Percentiles rank a stretch among this genome's conserved stretches.
Evolutionary conservation across 1,140 invertebrate genomes (phyloP).

Genomic region (Drosophila nigromelanica): DNA sequence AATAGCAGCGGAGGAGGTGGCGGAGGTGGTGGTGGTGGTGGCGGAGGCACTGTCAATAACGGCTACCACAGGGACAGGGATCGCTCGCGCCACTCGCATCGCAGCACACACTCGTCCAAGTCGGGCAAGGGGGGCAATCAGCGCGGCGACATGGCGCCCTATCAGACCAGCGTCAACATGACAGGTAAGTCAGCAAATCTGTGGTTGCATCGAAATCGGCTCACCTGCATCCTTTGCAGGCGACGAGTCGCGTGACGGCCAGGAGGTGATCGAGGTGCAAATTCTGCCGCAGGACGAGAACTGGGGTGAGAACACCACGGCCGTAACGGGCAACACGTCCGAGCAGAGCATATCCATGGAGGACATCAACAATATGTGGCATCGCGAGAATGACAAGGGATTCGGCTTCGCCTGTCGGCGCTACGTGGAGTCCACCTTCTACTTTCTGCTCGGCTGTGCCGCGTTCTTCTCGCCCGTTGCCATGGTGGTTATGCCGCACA

Average conservation of each 20-base stretch:
- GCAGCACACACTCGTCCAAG: constrained; percentile 80
- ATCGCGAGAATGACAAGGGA: constrained; percentile 89
- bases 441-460: constrained; percentile 90
- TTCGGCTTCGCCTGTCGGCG: constrained; percentile 90
- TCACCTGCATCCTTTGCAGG: constrained; percentile 18
- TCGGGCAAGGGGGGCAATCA: constrained; percentile 50
- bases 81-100: constrained; percentile 79
- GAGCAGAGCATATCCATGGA: constrained; percentile 97
- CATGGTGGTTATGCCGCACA: constrained; percentile 96
- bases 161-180: constrained; percentile 91
- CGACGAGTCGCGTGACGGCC: constrained; percentile 85
- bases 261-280: constrained; percentile 95
- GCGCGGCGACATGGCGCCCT: constrained; percentile 87
- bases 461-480: constrained; percentile 96
- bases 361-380: constrained; percentile 91
- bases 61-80: constrained; percentile 80
- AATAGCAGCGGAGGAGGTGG: constrained; percentile 55
- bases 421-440: constrained; percentile 91
- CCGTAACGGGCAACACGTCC: constrained; percentile 97
- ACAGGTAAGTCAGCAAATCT: constrained; percentile 85
- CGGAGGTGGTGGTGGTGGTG: constrained; percentile 32
- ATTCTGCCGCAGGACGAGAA: constrained; percentile 98
- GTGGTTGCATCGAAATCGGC: too few species aligned
- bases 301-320: constrained; percentile 99
- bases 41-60: constrained; percentile 61